These are phyloP conservation scores for Dinocampus coccinellae DNA, from an alignment of 2,888 invertebrate genomes.

Conservation along the genomic window DNA sequence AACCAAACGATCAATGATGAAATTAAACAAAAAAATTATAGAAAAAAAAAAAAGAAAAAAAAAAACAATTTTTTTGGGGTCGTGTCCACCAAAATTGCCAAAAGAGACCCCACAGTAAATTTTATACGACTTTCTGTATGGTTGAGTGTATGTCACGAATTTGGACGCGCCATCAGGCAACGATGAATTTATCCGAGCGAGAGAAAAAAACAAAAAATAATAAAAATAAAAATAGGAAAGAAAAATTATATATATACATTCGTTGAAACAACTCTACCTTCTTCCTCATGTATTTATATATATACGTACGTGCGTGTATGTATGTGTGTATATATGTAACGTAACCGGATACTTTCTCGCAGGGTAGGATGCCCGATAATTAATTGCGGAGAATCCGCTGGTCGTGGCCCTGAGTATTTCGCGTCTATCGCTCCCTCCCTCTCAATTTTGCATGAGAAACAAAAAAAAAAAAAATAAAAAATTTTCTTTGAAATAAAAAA, in stretches of 20 bases:
- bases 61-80: background rate
- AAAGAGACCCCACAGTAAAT: slow-evolving; percentile 8
- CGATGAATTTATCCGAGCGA: slow-evolving; percentile 57
- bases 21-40: background rate
- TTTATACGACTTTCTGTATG: slow-evolving; percentile 39
- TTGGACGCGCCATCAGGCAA: slow-evolving; percentile 37
- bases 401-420: background rate
- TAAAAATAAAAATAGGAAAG: no score
- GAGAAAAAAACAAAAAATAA: slow-evolving; percentile 27
- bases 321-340: slow-evolving; percentile 25
- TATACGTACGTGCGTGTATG: background rate
- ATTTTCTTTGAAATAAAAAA: no score
- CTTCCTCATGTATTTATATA: slow-evolving; percentile 1
- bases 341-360: slow-evolving; percentile 61
- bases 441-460: background rate
- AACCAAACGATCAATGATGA: slow-evolving; percentile 3
- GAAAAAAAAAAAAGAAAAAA: background rate
- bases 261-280: slow-evolving; percentile 47
- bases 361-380: slow-evolving; percentile 55
- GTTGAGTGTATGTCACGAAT: slow-evolving; percentile 42
- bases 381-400: slow-evolving; percentile 57
- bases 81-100: slow-evolving; percentile 2
- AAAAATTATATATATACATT: background rate
- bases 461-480: background rate
- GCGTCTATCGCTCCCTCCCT: background rate